Evolutionary conservation across 1,140 invertebrate species (phyloP), one percentile per base, ranked within the genome.

Genomic region (Cotesia typhae): DNA sequence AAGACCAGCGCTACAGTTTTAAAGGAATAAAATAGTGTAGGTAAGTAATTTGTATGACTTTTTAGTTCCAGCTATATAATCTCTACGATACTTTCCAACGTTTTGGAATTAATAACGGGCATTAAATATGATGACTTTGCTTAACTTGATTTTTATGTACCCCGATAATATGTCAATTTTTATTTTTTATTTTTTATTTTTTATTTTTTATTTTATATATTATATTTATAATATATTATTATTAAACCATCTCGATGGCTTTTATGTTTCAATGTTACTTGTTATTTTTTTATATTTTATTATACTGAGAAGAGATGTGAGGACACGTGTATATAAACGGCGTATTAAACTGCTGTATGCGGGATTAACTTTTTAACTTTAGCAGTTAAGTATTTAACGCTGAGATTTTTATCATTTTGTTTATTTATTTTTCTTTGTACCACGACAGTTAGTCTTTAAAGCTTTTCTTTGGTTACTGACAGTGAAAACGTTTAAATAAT

Each of bases 1-100:
- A 47, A 47, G 41, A 47, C 41, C 41, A 47, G 41, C 41, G 41
- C 41, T 47, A 47, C 5, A 47, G 7, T 47, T 47, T 47, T 9
- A 47, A 47, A 47, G 10, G 41, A 47, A 47, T 10, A 47, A 47
- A 47, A 47, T 10, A 9, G 41, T 47, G 41, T 10, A 47, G 41
- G 41, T 47, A 47, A 47, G 41, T 47, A 47, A 47, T 47, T 47
- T 47, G 4, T 47, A 10, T 28, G 55, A 67, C 14, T 47, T 47
- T 61, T 38, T 65, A 63, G 60, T 65, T 20, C 20, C 67, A 69
- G 52, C 69, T 72, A 73, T 66, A 60, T 47, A 47, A 67, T 71
- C 53, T 70, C 68, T 68, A 71, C 72, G 64, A 71, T 73, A 75
- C 71, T 75, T 75, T 75, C 71, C 74, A 75, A 75, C 74, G 71